phyloP scores from a whole-genome alignment of 2,797 vertebrate species.

The Coluber constrictor region DNA sequence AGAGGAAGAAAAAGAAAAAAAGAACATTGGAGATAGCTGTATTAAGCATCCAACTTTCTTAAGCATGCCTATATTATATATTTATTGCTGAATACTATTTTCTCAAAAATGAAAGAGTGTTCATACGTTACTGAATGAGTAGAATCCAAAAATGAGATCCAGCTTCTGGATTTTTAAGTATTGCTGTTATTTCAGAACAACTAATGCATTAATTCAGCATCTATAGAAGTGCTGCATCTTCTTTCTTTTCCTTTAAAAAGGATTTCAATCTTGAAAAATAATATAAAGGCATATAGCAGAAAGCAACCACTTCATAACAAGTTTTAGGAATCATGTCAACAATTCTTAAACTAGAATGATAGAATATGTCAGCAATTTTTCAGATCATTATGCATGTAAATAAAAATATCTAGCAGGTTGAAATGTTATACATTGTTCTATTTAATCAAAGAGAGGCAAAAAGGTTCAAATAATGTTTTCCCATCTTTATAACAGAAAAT shows the following conservation, averaged over 20 bases:
- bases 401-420: neutral
- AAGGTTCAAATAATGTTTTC: neutral
- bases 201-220: slow-evolving; percentile 35
- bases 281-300: slow-evolving; percentile 27
- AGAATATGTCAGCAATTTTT: neutral
- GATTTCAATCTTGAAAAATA: neutral
- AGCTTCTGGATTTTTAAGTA: slow-evolving; percentile 6
- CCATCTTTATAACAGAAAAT: neutral
- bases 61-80: neutral
- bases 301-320: neutral
- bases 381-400: neutral
- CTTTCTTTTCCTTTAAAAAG: neutral
- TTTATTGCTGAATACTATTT: neutral
- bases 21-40: neutral
- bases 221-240: slow-evolving; percentile 17
- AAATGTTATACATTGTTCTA: neutral
- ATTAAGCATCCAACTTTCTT: neutral
- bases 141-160: slow-evolving; percentile 1
- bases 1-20: slow-evolving; percentile 5
- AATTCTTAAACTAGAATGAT: slow-evolving; percentile 8
- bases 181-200: slow-evolving; percentile 33
- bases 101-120: slow-evolving; percentile 11
- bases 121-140: neutral
- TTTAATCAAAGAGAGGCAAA: neutral
- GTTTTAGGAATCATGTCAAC: slow-evolving; percentile 12